These are phyloP conservation scores for Taurulus bubalis DNA, from an alignment of 2,113 vertebrate species.

Conservation along the genomic window DNA sequence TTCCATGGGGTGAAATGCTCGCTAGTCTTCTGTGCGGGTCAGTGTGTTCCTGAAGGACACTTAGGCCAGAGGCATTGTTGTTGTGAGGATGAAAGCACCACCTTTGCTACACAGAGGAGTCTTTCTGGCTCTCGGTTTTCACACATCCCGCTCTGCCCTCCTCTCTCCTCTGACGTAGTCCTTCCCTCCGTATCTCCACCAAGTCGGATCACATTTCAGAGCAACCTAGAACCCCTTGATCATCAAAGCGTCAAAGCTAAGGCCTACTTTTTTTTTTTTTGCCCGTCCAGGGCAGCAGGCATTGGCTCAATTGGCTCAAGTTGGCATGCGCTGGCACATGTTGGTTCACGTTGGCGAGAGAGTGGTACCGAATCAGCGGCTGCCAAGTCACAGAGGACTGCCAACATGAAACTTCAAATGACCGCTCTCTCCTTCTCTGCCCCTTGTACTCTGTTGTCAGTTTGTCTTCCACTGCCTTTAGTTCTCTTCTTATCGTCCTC, in stretches of 20 bases:
- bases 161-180: constrained; percentile 19
- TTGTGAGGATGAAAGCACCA: constrained; percentile 31
- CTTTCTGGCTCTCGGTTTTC: constrained; percentile 24
- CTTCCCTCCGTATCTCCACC: constrained; percentile 44
- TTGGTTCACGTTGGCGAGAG: constrained; percentile 58
- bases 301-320: constrained; percentile 50
- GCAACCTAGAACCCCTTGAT: constrained; percentile 57
- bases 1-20: not conserved
- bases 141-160: constrained; percentile 10
- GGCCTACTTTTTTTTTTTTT: constrained; percentile 28
- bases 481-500: constrained; percentile 3
- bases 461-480: not conserved
- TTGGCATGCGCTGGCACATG: constrained; percentile 56
- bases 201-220: constrained; percentile 53
- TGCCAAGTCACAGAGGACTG: constrained; percentile 76
- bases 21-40: not conserved
- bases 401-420: constrained; percentile 75
- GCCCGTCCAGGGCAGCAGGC: constrained; percentile 51
- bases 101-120: not conserved
- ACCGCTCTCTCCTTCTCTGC: constrained; percentile 56
- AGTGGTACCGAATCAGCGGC: constrained; percentile 29
- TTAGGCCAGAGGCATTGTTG: not conserved
- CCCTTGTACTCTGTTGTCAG: constrained; percentile 33
- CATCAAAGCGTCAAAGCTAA: constrained; percentile 61
- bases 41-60: constrained; percentile 22